Evolutionary conservation across 1,140 invertebrate genomes (phyloP).

Genomic region (Archegozetes longisetosus): DNA sequence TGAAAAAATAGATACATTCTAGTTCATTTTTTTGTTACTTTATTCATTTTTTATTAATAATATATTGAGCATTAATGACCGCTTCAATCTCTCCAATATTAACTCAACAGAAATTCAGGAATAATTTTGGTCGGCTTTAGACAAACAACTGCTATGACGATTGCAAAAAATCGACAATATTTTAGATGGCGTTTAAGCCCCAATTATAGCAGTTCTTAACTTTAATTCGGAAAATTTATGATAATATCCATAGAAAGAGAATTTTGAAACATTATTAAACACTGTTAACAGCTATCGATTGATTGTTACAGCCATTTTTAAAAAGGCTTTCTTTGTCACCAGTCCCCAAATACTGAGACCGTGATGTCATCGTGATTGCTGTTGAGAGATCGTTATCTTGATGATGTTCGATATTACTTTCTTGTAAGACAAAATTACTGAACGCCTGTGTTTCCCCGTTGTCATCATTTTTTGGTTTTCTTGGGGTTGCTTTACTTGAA

Average conservation of each 20-base stretch:
- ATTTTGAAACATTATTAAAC: neutral
- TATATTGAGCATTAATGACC: too few species aligned
- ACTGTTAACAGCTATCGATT: neutral
- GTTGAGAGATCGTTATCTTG: constrained; percentile 18
- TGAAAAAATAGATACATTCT: too few species aligned
- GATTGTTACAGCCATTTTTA: neutral
- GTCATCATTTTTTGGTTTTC: neutral
- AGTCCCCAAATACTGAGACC: constrained; percentile 16
- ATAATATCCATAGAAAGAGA: neutral
- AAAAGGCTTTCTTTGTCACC: constrained; percentile 15
- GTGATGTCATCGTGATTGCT: constrained; percentile 21
- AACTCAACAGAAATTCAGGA: too few species aligned
- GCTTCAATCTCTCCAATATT: too few species aligned
- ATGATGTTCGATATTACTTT: neutral
- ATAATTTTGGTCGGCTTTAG: too few species aligned
- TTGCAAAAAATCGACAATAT: too few species aligned
- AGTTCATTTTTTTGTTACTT: too few species aligned
- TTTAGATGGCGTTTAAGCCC: too few species aligned
- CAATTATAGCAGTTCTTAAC: too few species aligned
- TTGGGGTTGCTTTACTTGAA: constrained; percentile 5
- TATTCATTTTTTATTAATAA: too few species aligned
- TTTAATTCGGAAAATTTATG: neutral
- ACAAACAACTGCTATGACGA: too few species aligned
- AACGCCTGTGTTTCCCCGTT: neutral
- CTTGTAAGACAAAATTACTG: neutral